phyloP scores from a whole-genome alignment of 2,113 vertebrate genomes.

The Lycaon pictus region DNA sequence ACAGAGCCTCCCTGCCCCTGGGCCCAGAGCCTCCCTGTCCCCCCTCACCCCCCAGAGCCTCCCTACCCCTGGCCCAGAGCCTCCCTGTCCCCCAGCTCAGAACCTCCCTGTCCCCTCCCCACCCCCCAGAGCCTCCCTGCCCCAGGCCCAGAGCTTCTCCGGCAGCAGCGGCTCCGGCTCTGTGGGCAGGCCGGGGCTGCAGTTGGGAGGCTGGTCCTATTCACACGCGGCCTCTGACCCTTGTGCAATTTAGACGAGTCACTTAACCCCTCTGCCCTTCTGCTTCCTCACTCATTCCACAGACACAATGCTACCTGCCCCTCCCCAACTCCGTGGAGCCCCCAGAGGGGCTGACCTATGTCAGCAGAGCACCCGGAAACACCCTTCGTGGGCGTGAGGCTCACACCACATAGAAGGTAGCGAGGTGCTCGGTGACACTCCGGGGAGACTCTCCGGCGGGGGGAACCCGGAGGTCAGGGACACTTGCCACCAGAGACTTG shows the following conservation, averaged over 20 bases:
- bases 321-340: conserved; percentile 59
- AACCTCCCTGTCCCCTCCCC: no score
- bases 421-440: no score
- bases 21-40: no score
- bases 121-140: no score
- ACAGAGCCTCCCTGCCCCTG: no score
- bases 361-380: conserved; percentile 37
- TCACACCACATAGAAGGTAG: neutral
- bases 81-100: no score
- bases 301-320: conserved; percentile 81
- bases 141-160: no score
- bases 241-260: conserved; percentile 71
- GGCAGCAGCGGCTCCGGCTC: no score
- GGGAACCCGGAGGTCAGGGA: neutral
- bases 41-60: no score
- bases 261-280: conserved; percentile 79
- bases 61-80: no score
- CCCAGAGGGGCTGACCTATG: conserved; percentile 18
- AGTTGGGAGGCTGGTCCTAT: conserved; percentile 66
- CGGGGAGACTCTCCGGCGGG: no score
- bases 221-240: conserved; percentile 76
- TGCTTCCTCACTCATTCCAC: conserved; percentile 74
- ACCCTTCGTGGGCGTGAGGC: neutral
- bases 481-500: conserved; percentile 41
- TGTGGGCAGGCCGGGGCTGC: no score